Percentiles rank a stretch among this genome's conserved stretches.
Evolutionary conservation across 1,140 invertebrate species (phyloP).

Genomic region (Brachionus rubens): DNA sequence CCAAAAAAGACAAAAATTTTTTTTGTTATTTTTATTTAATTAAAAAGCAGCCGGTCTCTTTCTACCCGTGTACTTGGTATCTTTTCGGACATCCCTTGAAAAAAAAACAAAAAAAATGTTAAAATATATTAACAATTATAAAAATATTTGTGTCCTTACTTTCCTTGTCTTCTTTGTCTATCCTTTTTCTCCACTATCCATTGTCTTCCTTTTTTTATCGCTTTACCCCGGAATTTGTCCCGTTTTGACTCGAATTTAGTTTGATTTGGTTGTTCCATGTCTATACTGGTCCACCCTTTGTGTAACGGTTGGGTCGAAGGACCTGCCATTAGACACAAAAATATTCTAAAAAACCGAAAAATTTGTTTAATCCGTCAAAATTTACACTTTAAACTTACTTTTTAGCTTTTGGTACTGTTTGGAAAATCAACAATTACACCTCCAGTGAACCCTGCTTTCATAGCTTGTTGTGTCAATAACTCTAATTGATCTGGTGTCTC

Average conservation of each 20-base stretch:
- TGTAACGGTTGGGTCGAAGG: constrained; percentile 64
- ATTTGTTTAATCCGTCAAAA: background rate
- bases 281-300: constrained; percentile 56
- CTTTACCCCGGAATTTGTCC: constrained; percentile 65
- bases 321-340: constrained; percentile 87
- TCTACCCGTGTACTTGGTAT: background rate
- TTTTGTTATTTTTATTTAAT: too few species aligned
- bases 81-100: constrained; percentile 47
- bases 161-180: constrained; percentile 76
- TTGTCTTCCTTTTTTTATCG: constrained; percentile 73
- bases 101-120: too few species aligned
- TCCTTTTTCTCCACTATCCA: constrained; percentile 86
- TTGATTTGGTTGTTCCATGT: constrained; percentile 51
- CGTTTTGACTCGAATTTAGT: constrained; percentile 48
- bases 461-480: constrained; percentile 86
- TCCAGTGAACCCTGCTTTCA: constrained; percentile 93
- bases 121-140: too few species aligned
- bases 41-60: background rate
- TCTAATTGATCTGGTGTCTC: constrained; percentile 88
- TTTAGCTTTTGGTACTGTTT: constrained; percentile 93
- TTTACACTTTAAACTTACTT: constrained; percentile 57
- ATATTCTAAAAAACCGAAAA: constrained; percentile 66
- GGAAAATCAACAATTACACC: constrained; percentile 92
- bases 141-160: too few species aligned
- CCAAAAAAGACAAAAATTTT: too few species aligned